Conservation (phyloP, 2,888 invertebrate genomes). For the Stenurella melanura region DNA sequence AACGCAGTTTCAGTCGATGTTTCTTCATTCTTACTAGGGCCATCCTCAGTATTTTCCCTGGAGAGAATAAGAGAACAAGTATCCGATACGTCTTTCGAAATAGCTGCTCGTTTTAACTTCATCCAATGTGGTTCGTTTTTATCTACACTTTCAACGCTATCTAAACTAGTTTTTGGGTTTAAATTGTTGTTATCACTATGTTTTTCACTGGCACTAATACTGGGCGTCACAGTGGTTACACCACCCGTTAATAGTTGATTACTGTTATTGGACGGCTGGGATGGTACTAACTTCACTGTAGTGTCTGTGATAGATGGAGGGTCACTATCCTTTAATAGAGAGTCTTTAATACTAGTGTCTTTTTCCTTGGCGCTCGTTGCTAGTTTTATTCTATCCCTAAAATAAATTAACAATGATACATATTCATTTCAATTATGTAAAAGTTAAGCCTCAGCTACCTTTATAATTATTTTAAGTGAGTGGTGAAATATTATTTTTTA, state of each 20-base stretch:
- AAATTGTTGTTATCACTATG: slow-evolving; percentile 53
- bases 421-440: neutral
- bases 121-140: slow-evolving; percentile 80
- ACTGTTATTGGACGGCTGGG: slow-evolving; percentile 64
- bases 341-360: slow-evolving; percentile 60
- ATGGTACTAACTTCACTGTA: slow-evolving; percentile 52
- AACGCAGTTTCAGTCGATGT: slow-evolving; percentile 14
- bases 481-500: no score
- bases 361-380: slow-evolving; percentile 65
- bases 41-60: slow-evolving; percentile 48
- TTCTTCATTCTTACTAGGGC: slow-evolving; percentile 10
- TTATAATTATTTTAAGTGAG: no score
- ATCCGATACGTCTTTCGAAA: slow-evolving; percentile 74
- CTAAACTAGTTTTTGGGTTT: slow-evolving; percentile 44
- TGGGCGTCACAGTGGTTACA: slow-evolving; percentile 25
- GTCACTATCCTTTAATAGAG: slow-evolving; percentile 62
- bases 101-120: slow-evolving; percentile 85
- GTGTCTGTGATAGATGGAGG: slow-evolving; percentile 58
- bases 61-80: slow-evolving; percentile 34
- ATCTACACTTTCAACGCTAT: slow-evolving; percentile 67
- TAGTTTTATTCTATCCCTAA: slow-evolving; percentile 66
- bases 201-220: slow-evolving; percentile 65
- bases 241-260: slow-evolving; percentile 43
- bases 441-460: no score
- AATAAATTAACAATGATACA: neutral